phyloP scores from a whole-genome alignment of 2,888 invertebrate genomes.

The Brachyopa scutellaris region DNA sequence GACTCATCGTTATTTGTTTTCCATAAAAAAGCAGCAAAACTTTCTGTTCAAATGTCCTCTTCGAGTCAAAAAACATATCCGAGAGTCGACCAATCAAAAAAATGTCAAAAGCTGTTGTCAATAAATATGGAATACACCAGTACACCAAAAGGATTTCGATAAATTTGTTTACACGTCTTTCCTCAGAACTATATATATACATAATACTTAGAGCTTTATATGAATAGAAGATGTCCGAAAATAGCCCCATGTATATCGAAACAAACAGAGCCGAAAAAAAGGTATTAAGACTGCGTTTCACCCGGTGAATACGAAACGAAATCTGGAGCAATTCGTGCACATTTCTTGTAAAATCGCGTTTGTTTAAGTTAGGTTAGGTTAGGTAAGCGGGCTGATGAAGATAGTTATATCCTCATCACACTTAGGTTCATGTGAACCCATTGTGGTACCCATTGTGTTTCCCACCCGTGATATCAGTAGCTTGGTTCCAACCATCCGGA shows the following conservation, averaged over 20 bases:
- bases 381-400: too few species aligned
- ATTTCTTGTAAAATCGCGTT: not conserved
- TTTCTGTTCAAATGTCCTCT: not conserved
- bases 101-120: not conserved
- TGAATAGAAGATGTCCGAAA: not conserved
- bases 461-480: too few species aligned
- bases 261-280: conserved; percentile 1
- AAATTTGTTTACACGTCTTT: too few species aligned
- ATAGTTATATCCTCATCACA: too few species aligned
- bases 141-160: not conserved
- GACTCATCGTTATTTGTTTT: not conserved
- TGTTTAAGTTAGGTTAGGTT: too few species aligned
- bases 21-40: not conserved
- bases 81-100: conserved; percentile 3
- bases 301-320: conserved; percentile 13
- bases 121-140: too few species aligned
- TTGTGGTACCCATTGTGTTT: too few species aligned
- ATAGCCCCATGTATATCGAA: not conserved
- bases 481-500: too few species aligned
- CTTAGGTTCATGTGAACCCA: too few species aligned
- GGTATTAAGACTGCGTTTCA: not conserved
- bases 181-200: too few species aligned
- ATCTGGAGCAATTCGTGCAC: not conserved
- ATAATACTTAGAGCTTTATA: too few species aligned
- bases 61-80: not conserved